Evolutionary conservation across 1,140 invertebrate genomes (phyloP).

Genomic region (Trichomalopsis sarcophagae): DNA sequence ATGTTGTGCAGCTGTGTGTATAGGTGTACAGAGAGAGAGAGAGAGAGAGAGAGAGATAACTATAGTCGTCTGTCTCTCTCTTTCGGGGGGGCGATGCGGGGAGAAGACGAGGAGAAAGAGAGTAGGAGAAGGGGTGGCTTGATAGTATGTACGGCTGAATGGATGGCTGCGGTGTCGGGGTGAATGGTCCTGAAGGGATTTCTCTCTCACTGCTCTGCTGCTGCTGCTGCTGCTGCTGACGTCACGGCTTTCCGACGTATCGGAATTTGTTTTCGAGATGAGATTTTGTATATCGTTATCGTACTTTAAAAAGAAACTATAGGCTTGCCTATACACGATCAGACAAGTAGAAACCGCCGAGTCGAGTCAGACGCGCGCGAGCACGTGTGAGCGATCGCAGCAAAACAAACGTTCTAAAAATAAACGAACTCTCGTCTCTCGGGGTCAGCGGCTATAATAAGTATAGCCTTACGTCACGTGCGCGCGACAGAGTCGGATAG

Average conservation of each 20-base stretch:
- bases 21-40: not conserved
- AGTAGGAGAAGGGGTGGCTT: not conserved
- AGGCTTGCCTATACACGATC: too few relatives aligned
- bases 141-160: not conserved
- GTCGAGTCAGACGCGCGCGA: not conserved
- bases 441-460: not conserved
- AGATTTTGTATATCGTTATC: too few relatives aligned
- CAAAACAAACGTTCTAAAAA: not conserved
- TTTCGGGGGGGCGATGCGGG: not conserved
- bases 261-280: too few relatives aligned
- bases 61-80: not conserved
- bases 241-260: not conserved
- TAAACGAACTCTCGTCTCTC: not conserved
- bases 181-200: not conserved
- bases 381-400: not conserved
- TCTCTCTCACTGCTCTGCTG: not conserved
- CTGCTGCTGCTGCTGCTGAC: not conserved
- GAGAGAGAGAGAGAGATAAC: not conserved
- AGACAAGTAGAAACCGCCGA: not conserved
- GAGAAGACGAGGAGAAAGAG: not conserved
- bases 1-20: not conserved
- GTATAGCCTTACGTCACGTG: slow-evolving; percentile 2
- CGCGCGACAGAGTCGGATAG: too few relatives aligned
- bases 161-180: not conserved
- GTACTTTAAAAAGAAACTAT: too few relatives aligned